Evolutionary conservation across 2,113 vertebrate species (phyloP).

Genomic region (Ictalurus punctatus): DNA sequence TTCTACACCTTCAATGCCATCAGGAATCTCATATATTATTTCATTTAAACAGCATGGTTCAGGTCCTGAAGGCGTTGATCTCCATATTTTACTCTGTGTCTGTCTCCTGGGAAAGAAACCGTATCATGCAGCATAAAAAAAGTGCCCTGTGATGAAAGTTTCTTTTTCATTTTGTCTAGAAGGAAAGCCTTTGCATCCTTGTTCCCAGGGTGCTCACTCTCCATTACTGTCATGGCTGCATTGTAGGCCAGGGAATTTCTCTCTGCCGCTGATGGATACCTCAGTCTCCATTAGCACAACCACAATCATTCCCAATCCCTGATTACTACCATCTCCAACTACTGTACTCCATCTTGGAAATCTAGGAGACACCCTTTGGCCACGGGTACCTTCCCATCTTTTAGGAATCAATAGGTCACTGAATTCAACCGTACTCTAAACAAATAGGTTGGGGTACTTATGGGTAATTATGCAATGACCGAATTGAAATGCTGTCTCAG

Average conservation of each 20-base stretch:
- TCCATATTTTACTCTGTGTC: not conserved
- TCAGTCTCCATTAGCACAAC: conserved; percentile 35
- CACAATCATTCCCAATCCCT: conserved; percentile 60
- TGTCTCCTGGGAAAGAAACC: not conserved
- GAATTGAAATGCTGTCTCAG: not conserved
- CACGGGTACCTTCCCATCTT: conserved; percentile 15
- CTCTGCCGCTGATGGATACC: conserved; percentile 47
- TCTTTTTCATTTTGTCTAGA: not conserved
- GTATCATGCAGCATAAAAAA: conserved; percentile 15
- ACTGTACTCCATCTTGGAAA: conserved; percentile 12
- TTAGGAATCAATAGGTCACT: conserved; percentile 64
- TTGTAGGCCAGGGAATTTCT: conserved; percentile 41
- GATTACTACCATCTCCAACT: conserved; percentile 32
- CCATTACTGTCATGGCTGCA: conserved; percentile 15
- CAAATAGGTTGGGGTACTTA: conserved; percentile 14
- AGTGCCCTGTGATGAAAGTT: conserved; percentile 22
- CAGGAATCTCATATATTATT: not conserved
- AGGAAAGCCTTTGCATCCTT: conserved; percentile 24
- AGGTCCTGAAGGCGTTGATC: not conserved
- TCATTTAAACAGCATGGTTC: not conserved
- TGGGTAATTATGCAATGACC: not conserved
- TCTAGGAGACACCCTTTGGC: conserved; percentile 20
- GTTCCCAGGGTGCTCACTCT: conserved; percentile 5
- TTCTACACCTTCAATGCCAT: not conserved
- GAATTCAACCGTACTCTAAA: conserved; percentile 50